Evolutionary conservation across 2,113 vertebrate species (phyloP), one percentile per base, ranked within the genome.

Genomic region (Sorex araneus): DNA sequence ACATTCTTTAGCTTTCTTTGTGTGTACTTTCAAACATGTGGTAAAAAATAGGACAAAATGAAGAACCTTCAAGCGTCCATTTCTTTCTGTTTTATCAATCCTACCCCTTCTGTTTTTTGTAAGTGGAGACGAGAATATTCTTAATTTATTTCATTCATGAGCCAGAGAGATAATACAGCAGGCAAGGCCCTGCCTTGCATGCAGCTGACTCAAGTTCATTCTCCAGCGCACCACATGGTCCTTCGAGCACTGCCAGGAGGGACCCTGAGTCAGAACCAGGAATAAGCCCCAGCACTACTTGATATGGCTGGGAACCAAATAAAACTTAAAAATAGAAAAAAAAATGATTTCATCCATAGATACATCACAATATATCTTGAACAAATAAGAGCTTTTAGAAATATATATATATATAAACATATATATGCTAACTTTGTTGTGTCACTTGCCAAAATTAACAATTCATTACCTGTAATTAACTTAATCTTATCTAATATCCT

Each of bases 21-120:
- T 90, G 45, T 57, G 45, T 21, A 80, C 82, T 77, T 88, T 71
- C 40, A 43, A 34, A 76, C 47, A 78, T 27, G 43, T 10, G n/a
- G 57, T 60, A 60, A 13, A 92, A 84, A 11, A 79, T 34, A 50
- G 87, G 36, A 77, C 7, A 32, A 12, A 75, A 13, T 81, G 60
- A 69, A 77, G 74, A 89, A 19, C 4, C 15, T 90, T 16, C 5
- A 16, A 60, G 66, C 69, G 12, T 73, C 64, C 23, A 2, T 80
- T 84, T 73, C 21, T 95, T 89, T 83, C 18, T 94, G n/a, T 88
- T 84, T 70, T 64, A 10, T 36, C 9, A n/a, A 63, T 90, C 23
- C 84, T 85, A 92, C 47, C 81, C 63, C 64, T 77, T 63, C 23
- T 92, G 36, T 81, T 7, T 34, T 50, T 50, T 50, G 47, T 50